Conservation (phyloP, 2,113 vertebrate species). For the Alces alces region DNA sequence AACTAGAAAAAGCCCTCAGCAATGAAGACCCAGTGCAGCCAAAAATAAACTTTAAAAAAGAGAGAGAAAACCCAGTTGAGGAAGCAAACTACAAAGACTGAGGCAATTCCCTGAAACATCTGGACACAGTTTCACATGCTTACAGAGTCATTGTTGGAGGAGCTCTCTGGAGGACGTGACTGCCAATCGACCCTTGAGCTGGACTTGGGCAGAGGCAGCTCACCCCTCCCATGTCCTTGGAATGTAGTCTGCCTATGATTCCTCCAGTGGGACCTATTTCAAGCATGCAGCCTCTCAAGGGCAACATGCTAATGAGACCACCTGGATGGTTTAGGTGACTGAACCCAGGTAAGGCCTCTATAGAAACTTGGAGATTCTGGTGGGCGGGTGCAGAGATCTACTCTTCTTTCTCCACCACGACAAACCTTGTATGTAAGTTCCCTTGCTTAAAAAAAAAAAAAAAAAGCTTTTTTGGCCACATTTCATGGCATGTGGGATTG, state of each 20-base stretch:
- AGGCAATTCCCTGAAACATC: not conserved
- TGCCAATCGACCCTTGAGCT: not conserved
- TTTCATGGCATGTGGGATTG: not conserved
- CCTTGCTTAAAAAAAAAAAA: not conserved
- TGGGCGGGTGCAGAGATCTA: not conserved
- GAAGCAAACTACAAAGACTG: not conserved
- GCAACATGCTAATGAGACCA: too few species aligned
- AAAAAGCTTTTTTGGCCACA: not conserved
- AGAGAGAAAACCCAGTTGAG: not conserved
- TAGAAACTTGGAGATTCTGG: not conserved
- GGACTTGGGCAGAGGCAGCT: not conserved
- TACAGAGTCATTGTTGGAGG: not conserved
- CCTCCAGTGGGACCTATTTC: not conserved
- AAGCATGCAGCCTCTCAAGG: not conserved
- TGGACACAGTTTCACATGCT: not conserved
- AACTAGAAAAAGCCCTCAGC: not conserved
- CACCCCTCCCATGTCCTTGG: not conserved
- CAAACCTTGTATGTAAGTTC: not conserved
- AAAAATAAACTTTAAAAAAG: not conserved
- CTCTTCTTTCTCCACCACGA: not conserved
- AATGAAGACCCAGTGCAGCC: not conserved
- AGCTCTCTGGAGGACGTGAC: not conserved
- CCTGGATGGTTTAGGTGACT: not conserved
- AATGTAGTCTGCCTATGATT: not conserved
- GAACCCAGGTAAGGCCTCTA: not conserved